Percentiles rank a stretch among this genome's conserved stretches.
Evolutionary conservation across 2,113 vertebrate genomes (phyloP).

Genomic region (Eulemur macaco): DNA sequence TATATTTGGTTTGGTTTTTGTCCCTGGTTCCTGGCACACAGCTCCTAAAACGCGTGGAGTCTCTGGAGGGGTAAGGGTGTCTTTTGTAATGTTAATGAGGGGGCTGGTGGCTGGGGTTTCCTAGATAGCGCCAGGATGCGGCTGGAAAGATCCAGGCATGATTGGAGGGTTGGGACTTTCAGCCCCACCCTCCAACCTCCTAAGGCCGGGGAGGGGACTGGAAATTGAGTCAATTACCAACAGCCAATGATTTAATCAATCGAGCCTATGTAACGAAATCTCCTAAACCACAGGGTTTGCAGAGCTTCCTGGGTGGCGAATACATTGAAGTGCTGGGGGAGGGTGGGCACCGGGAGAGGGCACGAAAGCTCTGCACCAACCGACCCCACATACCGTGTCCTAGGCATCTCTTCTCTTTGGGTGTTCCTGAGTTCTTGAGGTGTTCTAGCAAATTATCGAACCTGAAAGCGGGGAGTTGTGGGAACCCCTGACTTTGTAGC

Average conservation of each 20-base stretch:
- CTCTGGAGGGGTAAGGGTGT: not conserved
- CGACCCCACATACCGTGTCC: not conserved
- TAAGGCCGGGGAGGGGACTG: not conserved
- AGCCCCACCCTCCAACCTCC: not conserved
- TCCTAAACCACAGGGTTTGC: not conserved
- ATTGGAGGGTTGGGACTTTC: not conserved
- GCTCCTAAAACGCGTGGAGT: not conserved
- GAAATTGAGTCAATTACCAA: not conserved
- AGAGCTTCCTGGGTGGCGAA: not conserved
- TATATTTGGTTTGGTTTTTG: not conserved
- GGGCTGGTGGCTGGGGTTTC: not conserved
- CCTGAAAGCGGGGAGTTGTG: not conserved
- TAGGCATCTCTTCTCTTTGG: not conserved
- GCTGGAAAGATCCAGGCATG: not conserved
- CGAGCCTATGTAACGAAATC: not conserved
- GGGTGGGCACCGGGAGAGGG: not conserved
- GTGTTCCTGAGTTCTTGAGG: not conserved
- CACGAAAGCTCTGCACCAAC: not conserved
- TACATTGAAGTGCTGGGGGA: not conserved
- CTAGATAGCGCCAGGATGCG: not conserved
- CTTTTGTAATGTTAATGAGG: not conserved
- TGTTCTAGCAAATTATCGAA: not conserved
- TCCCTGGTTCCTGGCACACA: not conserved
- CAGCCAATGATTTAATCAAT: too few species aligned
- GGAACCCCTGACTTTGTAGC: not conserved